These are phyloP conservation scores for Myocastor coypus DNA, from an alignment of 2,113 vertebrate genomes.

Conservation along the genomic window DNA sequence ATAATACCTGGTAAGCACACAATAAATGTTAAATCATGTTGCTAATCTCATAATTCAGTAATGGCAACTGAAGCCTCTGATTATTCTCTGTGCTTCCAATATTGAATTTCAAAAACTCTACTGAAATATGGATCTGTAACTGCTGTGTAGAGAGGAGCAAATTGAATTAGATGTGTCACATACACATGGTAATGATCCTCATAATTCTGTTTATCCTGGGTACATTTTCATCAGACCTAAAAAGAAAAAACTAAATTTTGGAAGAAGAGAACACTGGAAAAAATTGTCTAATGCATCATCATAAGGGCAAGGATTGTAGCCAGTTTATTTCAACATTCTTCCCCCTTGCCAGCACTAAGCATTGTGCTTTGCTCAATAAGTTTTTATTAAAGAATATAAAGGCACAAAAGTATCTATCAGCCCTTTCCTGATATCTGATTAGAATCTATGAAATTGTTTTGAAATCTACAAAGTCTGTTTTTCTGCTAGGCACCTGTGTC, in stretches of 20 bases:
- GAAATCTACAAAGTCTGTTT: not conserved
- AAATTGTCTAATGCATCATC: not conserved
- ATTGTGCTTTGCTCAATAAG: not conserved
- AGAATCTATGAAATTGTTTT: not conserved
- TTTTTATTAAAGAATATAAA: not conserved
- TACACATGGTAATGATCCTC: not conserved
- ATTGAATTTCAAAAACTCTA: not conserved
- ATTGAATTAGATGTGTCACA: not conserved
- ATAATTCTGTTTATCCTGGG: not conserved
- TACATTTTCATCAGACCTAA: constrained; percentile 12
- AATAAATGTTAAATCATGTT: not conserved
- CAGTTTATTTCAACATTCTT: not conserved
- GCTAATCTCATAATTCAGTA: not conserved
- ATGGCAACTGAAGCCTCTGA: not conserved
- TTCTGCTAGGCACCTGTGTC: not conserved
- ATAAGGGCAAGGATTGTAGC: not conserved
- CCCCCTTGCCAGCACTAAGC: not conserved
- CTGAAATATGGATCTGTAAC: not conserved
- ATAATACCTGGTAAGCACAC: not conserved
- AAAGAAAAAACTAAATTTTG: constrained; percentile 4
- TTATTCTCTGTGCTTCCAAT: constrained; percentile 5
- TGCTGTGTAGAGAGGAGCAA: not conserved
- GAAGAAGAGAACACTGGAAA: constrained; percentile 7
- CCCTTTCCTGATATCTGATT: not conserved
- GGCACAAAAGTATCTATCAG: not conserved